phyloP scores from a whole-genome alignment of 2,113 vertebrate genomes.

The Damaliscus lunatus region DNA sequence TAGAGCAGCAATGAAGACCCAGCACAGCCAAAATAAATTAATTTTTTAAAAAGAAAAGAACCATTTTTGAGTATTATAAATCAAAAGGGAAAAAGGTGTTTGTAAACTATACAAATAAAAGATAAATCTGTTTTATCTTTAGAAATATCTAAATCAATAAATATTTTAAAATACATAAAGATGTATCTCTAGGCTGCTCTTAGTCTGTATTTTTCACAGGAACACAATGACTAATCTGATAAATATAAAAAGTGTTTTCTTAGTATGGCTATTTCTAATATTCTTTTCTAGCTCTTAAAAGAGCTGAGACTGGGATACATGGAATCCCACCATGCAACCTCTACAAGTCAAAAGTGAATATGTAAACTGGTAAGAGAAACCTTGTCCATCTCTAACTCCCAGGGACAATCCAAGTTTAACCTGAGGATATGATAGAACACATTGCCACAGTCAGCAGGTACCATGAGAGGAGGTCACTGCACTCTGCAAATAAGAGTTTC shows the following conservation, averaged over 20 bases:
- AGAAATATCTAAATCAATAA: background rate
- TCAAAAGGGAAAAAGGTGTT: background rate
- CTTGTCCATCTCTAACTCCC: background rate
- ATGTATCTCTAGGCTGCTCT: background rate
- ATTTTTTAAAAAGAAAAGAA: background rate
- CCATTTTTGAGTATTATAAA: background rate
- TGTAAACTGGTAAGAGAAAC: background rate
- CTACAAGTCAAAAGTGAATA: background rate
- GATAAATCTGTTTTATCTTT: background rate
- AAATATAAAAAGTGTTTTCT: background rate
- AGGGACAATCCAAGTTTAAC: background rate
- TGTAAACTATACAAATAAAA: background rate
- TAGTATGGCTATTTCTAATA: background rate
- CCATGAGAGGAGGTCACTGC: background rate
- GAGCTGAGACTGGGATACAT: background rate
- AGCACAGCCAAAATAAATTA: background rate
- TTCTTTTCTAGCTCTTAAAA: background rate
- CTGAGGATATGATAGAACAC: background rate
- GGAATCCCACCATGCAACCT: background rate
- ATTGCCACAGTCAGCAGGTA: fast-evolving
- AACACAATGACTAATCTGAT: background rate
- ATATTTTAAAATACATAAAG: background rate
- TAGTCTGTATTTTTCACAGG: background rate
- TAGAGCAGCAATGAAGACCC: background rate
- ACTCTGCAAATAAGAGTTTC: background rate